phyloP scores from a whole-genome alignment of 2,113 vertebrate species.

The Myrmophylax atrothorax region DNA sequence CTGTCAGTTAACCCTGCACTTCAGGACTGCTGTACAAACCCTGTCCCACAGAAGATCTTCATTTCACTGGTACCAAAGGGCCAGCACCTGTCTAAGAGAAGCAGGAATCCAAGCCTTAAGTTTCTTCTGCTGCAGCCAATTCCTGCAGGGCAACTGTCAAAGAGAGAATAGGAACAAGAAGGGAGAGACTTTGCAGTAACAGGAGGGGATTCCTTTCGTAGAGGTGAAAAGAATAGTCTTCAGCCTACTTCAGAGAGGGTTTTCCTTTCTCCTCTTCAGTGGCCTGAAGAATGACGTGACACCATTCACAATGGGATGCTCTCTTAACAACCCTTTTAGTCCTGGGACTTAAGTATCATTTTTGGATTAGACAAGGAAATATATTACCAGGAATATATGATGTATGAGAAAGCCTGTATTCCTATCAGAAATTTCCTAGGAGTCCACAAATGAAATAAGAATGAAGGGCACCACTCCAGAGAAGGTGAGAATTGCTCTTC shows the following conservation, averaged over 20 bases:
- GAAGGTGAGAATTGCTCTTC: background rate
- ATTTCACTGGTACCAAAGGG: background rate
- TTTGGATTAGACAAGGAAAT: background rate
- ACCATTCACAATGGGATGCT: background rate
- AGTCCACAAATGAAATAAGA: background rate
- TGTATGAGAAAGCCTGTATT: background rate
- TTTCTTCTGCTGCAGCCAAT: background rate
- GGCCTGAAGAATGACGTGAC: background rate
- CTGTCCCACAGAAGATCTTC: background rate
- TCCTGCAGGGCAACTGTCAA: accelerated
- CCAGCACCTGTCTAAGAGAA: background rate
- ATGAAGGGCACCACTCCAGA: background rate
- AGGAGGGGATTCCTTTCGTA: background rate
- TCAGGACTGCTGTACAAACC: background rate
- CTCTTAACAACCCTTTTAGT: background rate
- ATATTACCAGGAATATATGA: background rate
- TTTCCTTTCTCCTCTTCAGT: background rate
- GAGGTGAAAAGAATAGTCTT: background rate
- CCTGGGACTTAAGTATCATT: background rate
- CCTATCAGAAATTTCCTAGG: background rate
- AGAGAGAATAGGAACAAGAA: background rate
- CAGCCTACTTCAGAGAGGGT: background rate
- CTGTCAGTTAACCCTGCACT: background rate
- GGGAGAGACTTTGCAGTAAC: background rate
- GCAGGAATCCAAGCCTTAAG: background rate